A percentile compares a stretch with the other conserved stretches of the same genome.
Conservation (phyloP, 2,113 vertebrate genomes). For the Poeciliopsis turrubarensis region DNA sequence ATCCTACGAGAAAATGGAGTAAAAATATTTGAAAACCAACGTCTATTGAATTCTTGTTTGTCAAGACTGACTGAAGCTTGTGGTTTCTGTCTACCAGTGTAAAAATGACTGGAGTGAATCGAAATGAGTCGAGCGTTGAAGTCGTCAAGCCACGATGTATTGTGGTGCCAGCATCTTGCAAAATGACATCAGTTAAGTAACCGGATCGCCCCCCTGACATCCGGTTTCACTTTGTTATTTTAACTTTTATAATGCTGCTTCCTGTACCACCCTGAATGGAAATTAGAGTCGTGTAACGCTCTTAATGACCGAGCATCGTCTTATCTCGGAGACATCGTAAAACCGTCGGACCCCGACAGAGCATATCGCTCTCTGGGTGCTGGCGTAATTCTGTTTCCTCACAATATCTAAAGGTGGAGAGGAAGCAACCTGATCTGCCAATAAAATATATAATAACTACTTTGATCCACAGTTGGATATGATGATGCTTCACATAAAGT, state of each 20-base stretch:
- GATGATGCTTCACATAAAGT: not conserved
- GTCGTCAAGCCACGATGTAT: no score
- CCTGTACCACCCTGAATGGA: not conserved
- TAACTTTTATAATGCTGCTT: not conserved
- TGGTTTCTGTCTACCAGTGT: no score
- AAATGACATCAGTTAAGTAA: no score
- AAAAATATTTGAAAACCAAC: slow-evolving; percentile 9
- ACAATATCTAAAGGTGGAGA: not conserved
- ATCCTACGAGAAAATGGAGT: slow-evolving; percentile 35
- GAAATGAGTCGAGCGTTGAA: no score
- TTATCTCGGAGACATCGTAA: slow-evolving; percentile 1
- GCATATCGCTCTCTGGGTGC: not conserved
- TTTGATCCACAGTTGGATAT: not conserved
- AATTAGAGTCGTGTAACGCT: not conserved
- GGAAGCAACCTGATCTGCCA: slow-evolving; percentile 9
- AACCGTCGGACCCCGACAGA: not conserved
- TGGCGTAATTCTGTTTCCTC: not conserved
- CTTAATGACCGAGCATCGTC: not conserved
- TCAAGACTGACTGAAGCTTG: no score
- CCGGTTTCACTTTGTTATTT: not conserved
- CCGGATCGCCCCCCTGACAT: not conserved
- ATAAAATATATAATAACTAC: not conserved
- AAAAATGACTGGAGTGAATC: no score
- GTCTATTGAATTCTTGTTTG: no score
- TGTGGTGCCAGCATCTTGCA: no score